These are phyloP conservation scores for Alauda arvensis DNA, from an alignment of 2,797 vertebrate species.

Conservation along the genomic window DNA sequence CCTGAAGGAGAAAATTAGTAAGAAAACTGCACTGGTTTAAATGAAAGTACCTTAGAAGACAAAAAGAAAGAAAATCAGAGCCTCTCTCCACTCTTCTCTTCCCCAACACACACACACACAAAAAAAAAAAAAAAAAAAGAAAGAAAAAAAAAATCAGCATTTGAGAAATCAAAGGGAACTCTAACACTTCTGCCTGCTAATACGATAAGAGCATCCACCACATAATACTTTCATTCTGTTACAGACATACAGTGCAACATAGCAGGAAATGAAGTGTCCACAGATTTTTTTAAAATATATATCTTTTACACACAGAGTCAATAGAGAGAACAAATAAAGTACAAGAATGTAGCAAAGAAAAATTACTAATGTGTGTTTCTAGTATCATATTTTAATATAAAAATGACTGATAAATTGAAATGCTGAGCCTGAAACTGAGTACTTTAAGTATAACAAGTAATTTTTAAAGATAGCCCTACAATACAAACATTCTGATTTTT, in stretches of 20 bases:
- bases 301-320: conserved; percentile 13
- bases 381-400: background rate
- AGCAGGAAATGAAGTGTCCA: background rate
- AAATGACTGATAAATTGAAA: conserved; percentile 14
- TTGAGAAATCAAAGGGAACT: conserved; percentile 6
- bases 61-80: conserved; percentile 10
- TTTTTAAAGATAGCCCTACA: background rate
- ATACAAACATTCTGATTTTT: background rate
- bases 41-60: conserved; percentile 17
- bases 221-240: background rate
- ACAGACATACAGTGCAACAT: background rate
- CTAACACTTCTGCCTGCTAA: background rate
- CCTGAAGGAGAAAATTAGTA: conserved; percentile 52
- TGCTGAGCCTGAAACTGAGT: background rate
- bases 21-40: conserved; percentile 34
- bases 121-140: background rate
- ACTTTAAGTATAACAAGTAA: background rate
- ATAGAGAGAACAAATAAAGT: background rate
- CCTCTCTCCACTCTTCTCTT: background rate
- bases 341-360: background rate
- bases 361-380: background rate
- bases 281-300: conserved; percentile 4
- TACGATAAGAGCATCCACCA: background rate
- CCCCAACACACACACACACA: background rate
- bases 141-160: background rate